Conservation (phyloP, 2,888 invertebrate species). For the Folsomia manolachei region DNA sequence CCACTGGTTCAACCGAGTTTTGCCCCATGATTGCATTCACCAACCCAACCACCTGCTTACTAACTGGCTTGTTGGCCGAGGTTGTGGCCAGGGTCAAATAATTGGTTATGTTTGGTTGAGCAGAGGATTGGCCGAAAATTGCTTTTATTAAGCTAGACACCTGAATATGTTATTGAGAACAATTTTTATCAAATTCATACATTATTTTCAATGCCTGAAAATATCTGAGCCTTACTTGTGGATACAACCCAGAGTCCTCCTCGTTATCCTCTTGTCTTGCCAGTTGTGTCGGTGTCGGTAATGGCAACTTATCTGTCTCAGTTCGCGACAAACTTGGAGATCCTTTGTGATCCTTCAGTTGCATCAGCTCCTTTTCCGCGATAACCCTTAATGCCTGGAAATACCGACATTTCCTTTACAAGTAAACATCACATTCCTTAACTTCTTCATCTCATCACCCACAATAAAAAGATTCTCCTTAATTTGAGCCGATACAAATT, state of each 20-base stretch:
- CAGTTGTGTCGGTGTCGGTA: neutral
- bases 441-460: conserved; percentile 24
- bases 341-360: conserved; percentile 8
- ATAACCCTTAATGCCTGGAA: conserved; percentile 46
- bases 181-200: too few species aligned
- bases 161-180: conserved; percentile 32
- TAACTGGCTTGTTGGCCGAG: conserved; percentile 43
- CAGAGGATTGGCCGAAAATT: conserved; percentile 44
- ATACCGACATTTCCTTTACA: too few species aligned
- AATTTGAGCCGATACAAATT: conserved; percentile 48
- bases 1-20: neutral
- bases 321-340: neutral
- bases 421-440: neutral
- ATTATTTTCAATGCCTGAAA: too few species aligned
- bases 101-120: conserved; percentile 45
- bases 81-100: conserved; percentile 45
- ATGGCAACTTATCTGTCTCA: neutral
- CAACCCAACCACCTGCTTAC: conserved; percentile 47
- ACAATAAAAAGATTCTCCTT: conserved; percentile 49
- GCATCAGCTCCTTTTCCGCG: conserved; percentile 44
- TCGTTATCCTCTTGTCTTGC: conserved; percentile 36
- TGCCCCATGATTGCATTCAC: neutral
- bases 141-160: conserved; percentile 48
- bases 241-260: conserved; percentile 27
- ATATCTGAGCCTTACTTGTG: conserved; percentile 27